Percentiles rank a stretch among this genome's conserved stretches.
phyloP scores from a whole-genome alignment of 2,888 invertebrate genomes.

The Volucella bombylans region DNA sequence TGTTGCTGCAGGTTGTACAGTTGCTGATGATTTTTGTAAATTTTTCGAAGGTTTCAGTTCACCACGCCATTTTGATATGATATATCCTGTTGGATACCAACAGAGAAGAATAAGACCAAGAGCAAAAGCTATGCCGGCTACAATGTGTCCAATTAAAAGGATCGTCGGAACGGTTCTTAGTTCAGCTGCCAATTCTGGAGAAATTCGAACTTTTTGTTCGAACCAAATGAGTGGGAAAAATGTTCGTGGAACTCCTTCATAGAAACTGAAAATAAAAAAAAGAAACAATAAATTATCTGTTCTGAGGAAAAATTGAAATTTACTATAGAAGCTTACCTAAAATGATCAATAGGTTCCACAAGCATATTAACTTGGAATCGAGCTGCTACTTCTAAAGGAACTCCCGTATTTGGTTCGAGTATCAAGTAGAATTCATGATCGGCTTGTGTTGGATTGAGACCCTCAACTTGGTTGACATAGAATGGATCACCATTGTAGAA shows the following conservation, averaged over 20 bases:
- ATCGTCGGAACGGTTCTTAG: constrained; percentile 84
- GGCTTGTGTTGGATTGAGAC: constrained; percentile 86
- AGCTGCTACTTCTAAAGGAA: constrained; percentile 89
- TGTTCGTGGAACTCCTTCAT: constrained; percentile 86
- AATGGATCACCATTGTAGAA: constrained; percentile 89
- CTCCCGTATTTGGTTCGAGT: constrained; percentile 89
- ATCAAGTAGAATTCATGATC: constrained; percentile 90
- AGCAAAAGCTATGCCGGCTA: constrained; percentile 82
- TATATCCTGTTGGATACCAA: constrained; percentile 78
- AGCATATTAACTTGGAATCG: constrained; percentile 91
- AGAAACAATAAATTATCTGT: not conserved
- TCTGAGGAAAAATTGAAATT: not conserved
- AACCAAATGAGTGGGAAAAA: constrained; percentile 92
- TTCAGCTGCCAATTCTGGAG: constrained; percentile 84
- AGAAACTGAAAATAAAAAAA: constrained; percentile 84
- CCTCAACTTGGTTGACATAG: constrained; percentile 86
- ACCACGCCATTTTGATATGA: constrained; percentile 55
- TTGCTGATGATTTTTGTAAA: constrained; percentile 18
- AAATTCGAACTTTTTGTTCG: constrained; percentile 86
- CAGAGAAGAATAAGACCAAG: constrained; percentile 82
- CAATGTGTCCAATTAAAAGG: constrained; percentile 83
- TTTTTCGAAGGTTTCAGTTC: constrained; percentile 38
- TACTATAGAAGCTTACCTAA: constrained; percentile 84
- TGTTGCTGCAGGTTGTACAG: constrained; percentile 27
- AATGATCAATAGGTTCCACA: constrained; percentile 85